Percentiles rank a stretch among this genome's conserved stretches.
Evolutionary conservation across 2,797 vertebrate species (phyloP).

Genomic region (Silurus aristotelis): DNA sequence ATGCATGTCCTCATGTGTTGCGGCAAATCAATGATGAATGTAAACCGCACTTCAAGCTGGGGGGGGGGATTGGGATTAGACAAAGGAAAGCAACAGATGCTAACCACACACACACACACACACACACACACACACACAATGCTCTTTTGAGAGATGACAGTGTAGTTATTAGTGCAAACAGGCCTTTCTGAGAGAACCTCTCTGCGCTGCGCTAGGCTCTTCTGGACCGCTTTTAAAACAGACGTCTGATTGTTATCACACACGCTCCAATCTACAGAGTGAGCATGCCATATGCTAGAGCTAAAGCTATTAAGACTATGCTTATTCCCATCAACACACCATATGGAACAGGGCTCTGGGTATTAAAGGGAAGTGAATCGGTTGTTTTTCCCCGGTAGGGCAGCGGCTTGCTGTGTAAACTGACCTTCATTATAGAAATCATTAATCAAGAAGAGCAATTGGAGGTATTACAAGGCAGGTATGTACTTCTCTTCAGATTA

Average conservation of each 20-base stretch:
- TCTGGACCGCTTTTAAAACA: constrained; percentile 32
- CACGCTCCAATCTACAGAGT: background rate
- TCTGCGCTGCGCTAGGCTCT: constrained; percentile 49
- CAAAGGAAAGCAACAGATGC: constrained; percentile 35
- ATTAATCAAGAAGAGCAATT: background rate
- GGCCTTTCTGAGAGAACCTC: constrained; percentile 46
- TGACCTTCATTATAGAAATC: background rate
- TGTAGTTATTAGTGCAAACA: constrained; percentile 59
- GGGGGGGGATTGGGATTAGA: background rate
- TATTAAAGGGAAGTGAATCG: background rate
- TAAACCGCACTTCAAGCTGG: constrained; percentile 50
- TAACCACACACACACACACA: constrained; percentile 14
- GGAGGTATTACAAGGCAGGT: background rate
- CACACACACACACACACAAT: constrained; percentile 31
- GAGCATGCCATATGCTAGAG: constrained; percentile 24
- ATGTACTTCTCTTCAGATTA: background rate
- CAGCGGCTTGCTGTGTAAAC: background rate
- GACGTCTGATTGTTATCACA: constrained; percentile 38
- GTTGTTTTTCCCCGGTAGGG: background rate
- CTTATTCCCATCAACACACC: constrained; percentile 21
- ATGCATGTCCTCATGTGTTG: constrained; percentile 19
- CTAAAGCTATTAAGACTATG: constrained; percentile 8
- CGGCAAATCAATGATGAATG: constrained; percentile 39
- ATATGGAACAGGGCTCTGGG: constrained; percentile 5
- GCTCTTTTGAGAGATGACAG: constrained; percentile 59